A percentile compares a stretch with the other conserved stretches of the same genome.
phyloP scores from a whole-genome alignment of 1,140 invertebrate species.

The Aphelenchoides avenae region DNA sequence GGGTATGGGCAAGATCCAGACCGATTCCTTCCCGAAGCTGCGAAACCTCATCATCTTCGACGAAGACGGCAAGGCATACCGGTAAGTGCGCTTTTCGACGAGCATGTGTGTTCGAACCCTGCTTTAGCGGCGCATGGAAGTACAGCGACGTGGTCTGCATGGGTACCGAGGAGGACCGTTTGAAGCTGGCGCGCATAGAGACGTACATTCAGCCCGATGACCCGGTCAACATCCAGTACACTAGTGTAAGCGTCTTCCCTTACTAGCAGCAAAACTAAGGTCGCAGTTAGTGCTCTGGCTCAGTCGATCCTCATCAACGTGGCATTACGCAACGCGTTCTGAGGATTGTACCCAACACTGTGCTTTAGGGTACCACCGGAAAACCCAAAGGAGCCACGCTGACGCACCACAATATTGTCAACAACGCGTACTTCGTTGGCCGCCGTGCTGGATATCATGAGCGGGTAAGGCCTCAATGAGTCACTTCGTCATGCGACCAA shows the following conservation, averaged over 20 bases:
- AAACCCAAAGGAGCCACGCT: conserved; percentile 79
- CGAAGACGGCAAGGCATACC: conserved; percentile 43
- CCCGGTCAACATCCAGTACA: conserved; percentile 58
- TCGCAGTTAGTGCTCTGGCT: not conserved
- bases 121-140: conserved; percentile 54
- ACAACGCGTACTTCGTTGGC: conserved; percentile 73
- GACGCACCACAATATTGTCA: conserved; percentile 76
- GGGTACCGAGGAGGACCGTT: conserved; percentile 60
- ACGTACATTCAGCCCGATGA: conserved; percentile 60
- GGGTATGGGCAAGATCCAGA: conserved; percentile 39
- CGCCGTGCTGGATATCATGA: conserved; percentile 66
- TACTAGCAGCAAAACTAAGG: conserved; percentile 9
- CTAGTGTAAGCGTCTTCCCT: conserved; percentile 35
- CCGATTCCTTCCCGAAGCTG: conserved; percentile 49
- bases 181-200: conserved; percentile 61
- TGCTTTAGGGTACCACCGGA: conserved; percentile 73
- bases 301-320: too few relatives aligned
- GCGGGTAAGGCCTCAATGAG: conserved; percentile 54
- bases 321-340: too few relatives aligned
- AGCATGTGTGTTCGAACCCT: too few relatives aligned
- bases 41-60: conserved; percentile 58
- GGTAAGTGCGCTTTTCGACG: conserved; percentile 44
- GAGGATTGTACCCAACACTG: not conserved
- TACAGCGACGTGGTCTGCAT: conserved; percentile 51
- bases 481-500: not conserved